Conservation (phyloP, 2,113 vertebrate genomes). For the Sturnira hondurensis region DNA sequence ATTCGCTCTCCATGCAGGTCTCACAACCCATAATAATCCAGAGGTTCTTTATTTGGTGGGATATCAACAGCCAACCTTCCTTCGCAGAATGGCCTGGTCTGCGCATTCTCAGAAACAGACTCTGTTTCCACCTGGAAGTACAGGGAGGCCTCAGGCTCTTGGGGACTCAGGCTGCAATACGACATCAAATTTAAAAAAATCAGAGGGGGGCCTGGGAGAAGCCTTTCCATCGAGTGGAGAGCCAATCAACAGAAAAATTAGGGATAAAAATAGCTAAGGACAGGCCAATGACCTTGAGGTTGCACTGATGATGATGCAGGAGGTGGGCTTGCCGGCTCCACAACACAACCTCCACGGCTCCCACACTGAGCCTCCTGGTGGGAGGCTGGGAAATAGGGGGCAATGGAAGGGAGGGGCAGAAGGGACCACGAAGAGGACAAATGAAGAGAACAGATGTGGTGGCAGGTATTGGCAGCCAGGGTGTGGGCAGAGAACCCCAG, state of each 20-base stretch:
- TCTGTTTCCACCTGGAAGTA: background rate
- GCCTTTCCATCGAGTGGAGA: background rate
- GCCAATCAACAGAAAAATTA: background rate
- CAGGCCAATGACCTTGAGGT: background rate
- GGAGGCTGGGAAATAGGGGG: background rate
- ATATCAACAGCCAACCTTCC: background rate
- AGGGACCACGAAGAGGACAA: background rate
- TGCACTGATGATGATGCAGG: background rate
- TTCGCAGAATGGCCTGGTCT: background rate
- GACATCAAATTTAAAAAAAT: background rate
- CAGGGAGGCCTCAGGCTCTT: background rate
- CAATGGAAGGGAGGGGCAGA: background rate
- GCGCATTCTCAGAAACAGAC: background rate
- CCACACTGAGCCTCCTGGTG: background rate
- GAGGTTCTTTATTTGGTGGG: background rate
- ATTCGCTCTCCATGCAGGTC: background rate
- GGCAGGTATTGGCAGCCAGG: background rate
- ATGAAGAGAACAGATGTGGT: background rate
- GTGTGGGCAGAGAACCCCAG: accelerated
- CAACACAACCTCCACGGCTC: background rate
- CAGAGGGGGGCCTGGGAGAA: background rate
- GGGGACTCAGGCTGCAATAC: background rate
- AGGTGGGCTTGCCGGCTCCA: no score
- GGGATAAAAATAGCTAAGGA: background rate
- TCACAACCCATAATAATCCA: background rate